These are phyloP conservation scores for Lagorchestes hirsutus DNA, from an alignment of 2,797 vertebrate species.

Conservation along the genomic window DNA sequence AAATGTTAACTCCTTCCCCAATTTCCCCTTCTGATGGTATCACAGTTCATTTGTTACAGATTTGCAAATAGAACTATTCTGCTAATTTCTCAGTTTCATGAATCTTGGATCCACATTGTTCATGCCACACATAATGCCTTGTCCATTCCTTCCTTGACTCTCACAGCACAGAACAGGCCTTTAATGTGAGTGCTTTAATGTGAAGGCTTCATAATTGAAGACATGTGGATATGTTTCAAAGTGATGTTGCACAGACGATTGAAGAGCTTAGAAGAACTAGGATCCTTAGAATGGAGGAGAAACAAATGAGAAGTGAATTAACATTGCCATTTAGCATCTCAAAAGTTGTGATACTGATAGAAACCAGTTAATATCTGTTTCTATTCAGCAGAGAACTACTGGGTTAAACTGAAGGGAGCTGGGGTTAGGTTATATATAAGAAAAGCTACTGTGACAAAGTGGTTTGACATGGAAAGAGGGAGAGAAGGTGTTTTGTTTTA, in stretches of 20 bases:
- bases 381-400: conserved; percentile 10
- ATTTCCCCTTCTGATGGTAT: background rate
- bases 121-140: background rate
- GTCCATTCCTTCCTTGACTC: background rate
- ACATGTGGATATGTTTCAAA: background rate
- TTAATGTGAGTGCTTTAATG: background rate
- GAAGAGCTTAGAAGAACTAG: background rate
- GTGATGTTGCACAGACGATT: background rate
- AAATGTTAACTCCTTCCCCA: background rate
- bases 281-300: conserved; percentile 1
- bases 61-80: background rate
- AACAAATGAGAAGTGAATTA: conserved; percentile 3
- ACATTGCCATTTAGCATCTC: background rate
- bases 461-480: background rate
- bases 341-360: background rate
- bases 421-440: background rate
- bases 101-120: background rate
- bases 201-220: background rate
- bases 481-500: background rate
- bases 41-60: background rate
- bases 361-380: background rate
- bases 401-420: conserved; percentile 10
- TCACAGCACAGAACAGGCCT: background rate
- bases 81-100: background rate
- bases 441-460: conserved; percentile 10